Conservation (phyloP, 2,888 invertebrate species). For the Volucella zonaria region DNA sequence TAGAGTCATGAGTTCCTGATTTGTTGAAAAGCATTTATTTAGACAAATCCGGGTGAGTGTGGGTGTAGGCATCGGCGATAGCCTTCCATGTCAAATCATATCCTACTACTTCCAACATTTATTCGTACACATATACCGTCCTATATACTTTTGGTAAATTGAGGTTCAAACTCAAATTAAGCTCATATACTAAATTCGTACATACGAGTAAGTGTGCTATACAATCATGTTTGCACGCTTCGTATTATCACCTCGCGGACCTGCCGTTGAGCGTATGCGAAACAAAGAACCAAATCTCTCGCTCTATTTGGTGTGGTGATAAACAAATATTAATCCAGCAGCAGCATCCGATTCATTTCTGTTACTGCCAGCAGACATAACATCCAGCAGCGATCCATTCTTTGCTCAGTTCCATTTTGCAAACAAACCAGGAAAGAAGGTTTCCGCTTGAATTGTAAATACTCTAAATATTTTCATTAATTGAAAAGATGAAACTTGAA, state of each 20-base stretch:
- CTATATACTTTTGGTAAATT: constrained; percentile 9
- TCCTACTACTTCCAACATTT: neutral
- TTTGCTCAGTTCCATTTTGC: constrained; percentile 45
- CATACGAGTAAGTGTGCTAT: neutral
- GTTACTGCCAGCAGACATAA: constrained; percentile 13
- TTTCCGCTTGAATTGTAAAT: neutral
- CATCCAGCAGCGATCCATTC: constrained; percentile 38
- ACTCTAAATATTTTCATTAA: neutral
- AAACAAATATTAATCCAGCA: constrained; percentile 1
- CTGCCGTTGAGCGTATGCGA: constrained; percentile 20
- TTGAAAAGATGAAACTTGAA: constrained; percentile 77
- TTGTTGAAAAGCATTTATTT: neutral
- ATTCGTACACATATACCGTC: neutral
- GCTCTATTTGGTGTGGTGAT: constrained; percentile 34
- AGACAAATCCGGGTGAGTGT: neutral
- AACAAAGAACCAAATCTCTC: constrained; percentile 2
- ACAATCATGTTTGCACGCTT: constrained; percentile 9
- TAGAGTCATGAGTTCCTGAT: neutral
- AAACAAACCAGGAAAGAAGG: constrained; percentile 30
- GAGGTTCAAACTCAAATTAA: constrained; percentile 18
- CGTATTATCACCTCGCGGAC: constrained; percentile 47
- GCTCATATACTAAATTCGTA: neutral
- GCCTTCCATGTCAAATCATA: constrained; percentile 14
- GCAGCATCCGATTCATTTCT: neutral
- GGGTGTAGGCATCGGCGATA: constrained; percentile 23